Conservation (phyloP, 2,888 invertebrate species). For the Calameuta pallipes region DNA sequence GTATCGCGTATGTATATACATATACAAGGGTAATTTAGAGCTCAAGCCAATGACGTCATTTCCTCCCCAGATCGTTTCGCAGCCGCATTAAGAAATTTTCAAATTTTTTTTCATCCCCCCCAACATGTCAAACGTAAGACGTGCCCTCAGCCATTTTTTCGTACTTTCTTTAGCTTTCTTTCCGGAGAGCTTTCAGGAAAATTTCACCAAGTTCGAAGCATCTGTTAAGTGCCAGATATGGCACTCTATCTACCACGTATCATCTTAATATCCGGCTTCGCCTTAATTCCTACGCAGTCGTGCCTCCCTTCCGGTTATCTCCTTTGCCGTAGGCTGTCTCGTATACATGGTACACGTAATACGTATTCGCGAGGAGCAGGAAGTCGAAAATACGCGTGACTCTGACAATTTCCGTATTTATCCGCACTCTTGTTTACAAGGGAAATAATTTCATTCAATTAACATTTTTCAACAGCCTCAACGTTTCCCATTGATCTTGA, state of each 20-base stretch:
- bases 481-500: background rate
- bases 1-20: background rate
- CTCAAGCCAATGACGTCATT: background rate
- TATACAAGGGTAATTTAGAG: background rate
- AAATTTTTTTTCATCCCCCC: background rate
- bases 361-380: background rate
- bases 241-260: conserved; percentile 21
- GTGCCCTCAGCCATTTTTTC: background rate
- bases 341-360: background rate
- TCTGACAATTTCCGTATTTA: background rate
- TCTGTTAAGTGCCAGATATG: conserved; percentile 21
- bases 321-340: background rate
- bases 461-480: conserved; percentile 16
- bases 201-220: conserved; percentile 18
- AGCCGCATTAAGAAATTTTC: background rate
- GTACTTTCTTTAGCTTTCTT: background rate
- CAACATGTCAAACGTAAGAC: background rate
- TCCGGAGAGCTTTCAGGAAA: background rate
- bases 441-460: conserved; percentile 12
- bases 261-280: conserved; percentile 22
- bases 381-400: background rate
- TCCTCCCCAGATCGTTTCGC: background rate
- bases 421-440: background rate
- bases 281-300: conserved; percentile 14
- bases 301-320: conserved; percentile 9